Conservation (phyloP, 2,797 vertebrate genomes). For the Clarias platycephalus region DNA sequence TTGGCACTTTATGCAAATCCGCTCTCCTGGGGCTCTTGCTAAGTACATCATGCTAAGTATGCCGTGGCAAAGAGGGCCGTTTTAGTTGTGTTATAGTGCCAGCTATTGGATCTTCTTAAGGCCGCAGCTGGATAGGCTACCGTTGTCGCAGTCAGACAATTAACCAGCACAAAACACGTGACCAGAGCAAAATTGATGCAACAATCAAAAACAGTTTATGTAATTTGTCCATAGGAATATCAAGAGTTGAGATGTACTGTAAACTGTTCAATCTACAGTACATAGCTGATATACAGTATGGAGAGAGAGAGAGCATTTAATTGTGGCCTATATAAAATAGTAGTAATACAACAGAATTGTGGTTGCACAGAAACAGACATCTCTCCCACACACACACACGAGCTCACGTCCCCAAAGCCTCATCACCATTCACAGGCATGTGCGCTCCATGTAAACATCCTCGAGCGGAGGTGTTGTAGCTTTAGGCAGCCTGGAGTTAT, state of each 20-base stretch:
- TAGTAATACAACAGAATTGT: not conserved
- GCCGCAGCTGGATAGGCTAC: too few species aligned
- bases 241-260: not conserved
- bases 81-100: too few species aligned
- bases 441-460: conserved; percentile 31
- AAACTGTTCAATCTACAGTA: not conserved
- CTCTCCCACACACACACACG: not conserved
- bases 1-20: too few species aligned
- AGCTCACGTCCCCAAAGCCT: conserved; percentile 3
- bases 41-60: too few species aligned
- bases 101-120: too few species aligned
- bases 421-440: conserved; percentile 15
- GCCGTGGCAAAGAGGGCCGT: too few species aligned
- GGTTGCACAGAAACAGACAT: not conserved
- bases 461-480: conserved; percentile 67
- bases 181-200: too few species aligned
- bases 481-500: conserved; percentile 71
- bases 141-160: too few species aligned
- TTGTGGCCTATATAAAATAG: not conserved
- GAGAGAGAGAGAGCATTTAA: too few species aligned
- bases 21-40: too few species aligned
- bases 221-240: not conserved
- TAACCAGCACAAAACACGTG: too few species aligned
- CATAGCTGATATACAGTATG: not conserved
- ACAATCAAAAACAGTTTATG: not conserved